Conservation (phyloP, 2,888 invertebrate genomes). For the Apamea anceps region DNA sequence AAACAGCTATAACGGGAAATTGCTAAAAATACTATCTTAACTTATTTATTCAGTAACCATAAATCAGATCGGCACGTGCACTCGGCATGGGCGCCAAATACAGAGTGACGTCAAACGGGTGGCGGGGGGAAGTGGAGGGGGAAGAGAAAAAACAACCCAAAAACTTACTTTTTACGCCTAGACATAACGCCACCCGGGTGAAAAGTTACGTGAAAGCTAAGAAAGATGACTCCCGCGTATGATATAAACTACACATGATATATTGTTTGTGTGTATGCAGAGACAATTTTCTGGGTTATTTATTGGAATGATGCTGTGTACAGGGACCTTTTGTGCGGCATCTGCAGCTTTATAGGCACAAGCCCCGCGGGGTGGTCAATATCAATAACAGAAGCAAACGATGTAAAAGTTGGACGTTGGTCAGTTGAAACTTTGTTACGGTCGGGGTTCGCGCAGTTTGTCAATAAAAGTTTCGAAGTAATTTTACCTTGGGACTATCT, state of each 20-base stretch:
- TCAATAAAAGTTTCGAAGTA: conserved; percentile 86
- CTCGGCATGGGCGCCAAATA: conserved; percentile 72
- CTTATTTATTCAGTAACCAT: conserved; percentile 86
- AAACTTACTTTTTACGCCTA: conserved; percentile 78
- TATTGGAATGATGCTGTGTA: conserved; percentile 78
- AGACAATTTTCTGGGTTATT: conserved; percentile 82
- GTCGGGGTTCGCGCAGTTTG: conserved; percentile 77
- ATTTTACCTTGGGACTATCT: conserved; percentile 82
- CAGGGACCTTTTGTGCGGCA: conserved; percentile 77
- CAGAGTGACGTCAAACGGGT: conserved; percentile 67
- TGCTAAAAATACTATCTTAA: conserved; percentile 75
- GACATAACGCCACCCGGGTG: conserved; percentile 74
- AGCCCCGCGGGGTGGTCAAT: conserved; percentile 72
- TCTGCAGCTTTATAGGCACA: conserved; percentile 77
- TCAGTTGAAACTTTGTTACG: conserved; percentile 83
- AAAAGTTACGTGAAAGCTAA: conserved; percentile 78
- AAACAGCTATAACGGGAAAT: conserved; percentile 67
- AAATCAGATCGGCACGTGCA: conserved; percentile 88
- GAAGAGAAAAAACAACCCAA: conserved; percentile 73
- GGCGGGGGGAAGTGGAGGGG: conserved; percentile 40
- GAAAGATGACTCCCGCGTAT: conserved; percentile 78
- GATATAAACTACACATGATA: conserved; percentile 81
- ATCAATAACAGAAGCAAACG: conserved; percentile 84
- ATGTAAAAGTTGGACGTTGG: conserved; percentile 81
- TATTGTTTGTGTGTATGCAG: conserved; percentile 76